Percentiles rank a stretch among this genome's conserved stretches.
These are phyloP conservation scores for Gulo gulo DNA, from an alignment of 2,113 vertebrate genomes.

Conservation along the genomic window DNA sequence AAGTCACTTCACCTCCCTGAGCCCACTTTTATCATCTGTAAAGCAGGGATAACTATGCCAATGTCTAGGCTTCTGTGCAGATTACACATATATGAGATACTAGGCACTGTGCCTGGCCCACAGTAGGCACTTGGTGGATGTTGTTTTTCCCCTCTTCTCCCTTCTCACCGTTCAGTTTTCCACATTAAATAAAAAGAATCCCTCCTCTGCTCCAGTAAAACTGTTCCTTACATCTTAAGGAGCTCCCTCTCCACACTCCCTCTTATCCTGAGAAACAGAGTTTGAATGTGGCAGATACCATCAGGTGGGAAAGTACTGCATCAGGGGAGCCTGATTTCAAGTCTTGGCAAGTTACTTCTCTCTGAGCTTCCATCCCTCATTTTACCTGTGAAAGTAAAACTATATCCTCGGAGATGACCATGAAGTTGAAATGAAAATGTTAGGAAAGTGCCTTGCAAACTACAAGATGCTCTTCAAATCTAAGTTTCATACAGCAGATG, in stretches of 20 bases:
- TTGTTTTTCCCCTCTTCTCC: background rate
- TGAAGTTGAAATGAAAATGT: background rate
- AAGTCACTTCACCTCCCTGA: background rate
- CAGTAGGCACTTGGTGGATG: background rate
- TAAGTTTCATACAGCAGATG: background rate
- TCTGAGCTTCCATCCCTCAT: constrained; percentile 6
- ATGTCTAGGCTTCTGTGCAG: background rate
- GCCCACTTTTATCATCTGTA: background rate
- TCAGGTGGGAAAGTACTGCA: background rate
- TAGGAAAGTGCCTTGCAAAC: background rate
- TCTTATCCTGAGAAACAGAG: background rate
- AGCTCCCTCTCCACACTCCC: background rate
- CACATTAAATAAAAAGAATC: background rate
- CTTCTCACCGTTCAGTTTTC: background rate
- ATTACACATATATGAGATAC: background rate
- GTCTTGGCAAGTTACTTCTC: background rate
- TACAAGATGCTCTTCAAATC: background rate
- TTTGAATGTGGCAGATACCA: background rate
- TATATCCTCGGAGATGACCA: background rate
- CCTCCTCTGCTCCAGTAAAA: background rate
- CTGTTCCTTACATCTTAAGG: background rate
- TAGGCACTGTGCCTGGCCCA: background rate
- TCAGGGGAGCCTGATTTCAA: background rate
- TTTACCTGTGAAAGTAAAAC: constrained; percentile 44
- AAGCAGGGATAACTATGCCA: background rate